Evolutionary conservation across 2,888 invertebrate genomes (phyloP).

Genomic region (Arctia plantaginis): DNA sequence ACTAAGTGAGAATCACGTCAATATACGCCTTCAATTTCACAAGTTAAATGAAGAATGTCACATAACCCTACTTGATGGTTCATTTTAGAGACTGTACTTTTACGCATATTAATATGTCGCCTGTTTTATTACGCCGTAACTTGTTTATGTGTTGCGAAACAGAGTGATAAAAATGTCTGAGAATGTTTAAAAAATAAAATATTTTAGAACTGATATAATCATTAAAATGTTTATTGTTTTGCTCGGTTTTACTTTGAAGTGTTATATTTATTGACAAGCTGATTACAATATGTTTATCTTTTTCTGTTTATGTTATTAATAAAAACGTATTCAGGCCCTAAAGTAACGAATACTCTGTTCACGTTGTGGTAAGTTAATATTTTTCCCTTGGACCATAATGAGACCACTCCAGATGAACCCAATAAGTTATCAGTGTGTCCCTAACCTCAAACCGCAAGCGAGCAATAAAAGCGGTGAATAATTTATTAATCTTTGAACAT

Average conservation of each 20-base stretch:
- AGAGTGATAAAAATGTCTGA: conserved; percentile 32
- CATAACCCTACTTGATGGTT: conserved; percentile 25
- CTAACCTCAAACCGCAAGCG: too few species aligned
- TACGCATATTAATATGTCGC: conserved; percentile 39
- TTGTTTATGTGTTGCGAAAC: conserved; percentile 38
- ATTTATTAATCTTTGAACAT: too few species aligned
- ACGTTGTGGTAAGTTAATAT: neutral
- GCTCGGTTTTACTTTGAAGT: conserved; percentile 6
- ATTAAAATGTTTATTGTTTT: conserved; percentile 30
- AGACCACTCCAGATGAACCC: neutral
- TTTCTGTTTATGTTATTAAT: conserved; percentile 1
- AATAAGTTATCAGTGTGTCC: neutral
- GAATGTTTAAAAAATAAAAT: conserved; percentile 30
- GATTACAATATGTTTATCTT: conserved; percentile 7
- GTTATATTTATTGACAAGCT: conserved; percentile 8
- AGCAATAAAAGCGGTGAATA: too few species aligned
- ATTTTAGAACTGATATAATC: conserved; percentile 36
- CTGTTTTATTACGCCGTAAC: conserved; percentile 34
- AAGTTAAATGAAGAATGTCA: conserved; percentile 15
- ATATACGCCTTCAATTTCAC: conserved; percentile 1
- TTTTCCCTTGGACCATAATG: too few species aligned
- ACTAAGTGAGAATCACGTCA: neutral
- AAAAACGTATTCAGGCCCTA: neutral
- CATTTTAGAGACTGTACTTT: conserved; percentile 33
- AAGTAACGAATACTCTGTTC: neutral